phyloP scores from a whole-genome alignment of 2,888 invertebrate species.

The Lysandra bellargus region DNA sequence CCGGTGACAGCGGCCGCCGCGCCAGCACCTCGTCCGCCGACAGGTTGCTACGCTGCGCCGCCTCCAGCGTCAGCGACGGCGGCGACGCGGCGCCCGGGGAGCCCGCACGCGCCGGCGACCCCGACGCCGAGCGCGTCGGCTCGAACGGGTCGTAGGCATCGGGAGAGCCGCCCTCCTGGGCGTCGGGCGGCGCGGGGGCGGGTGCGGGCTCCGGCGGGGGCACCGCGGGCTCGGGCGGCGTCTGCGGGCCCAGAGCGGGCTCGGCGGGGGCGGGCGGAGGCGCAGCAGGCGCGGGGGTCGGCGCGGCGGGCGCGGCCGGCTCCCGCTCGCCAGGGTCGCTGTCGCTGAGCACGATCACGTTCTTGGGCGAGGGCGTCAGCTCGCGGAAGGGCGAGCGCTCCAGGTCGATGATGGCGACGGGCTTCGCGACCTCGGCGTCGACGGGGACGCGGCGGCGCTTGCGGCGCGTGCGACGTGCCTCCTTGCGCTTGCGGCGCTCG shows the following conservation, averaged over 20 bases:
- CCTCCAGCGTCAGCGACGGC: constrained; percentile 61
- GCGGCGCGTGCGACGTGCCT: constrained; percentile 45
- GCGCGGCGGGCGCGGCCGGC: constrained; percentile 41
- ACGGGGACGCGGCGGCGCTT: constrained; percentile 47
- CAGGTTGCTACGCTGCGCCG: constrained; percentile 73
- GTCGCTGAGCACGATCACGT: constrained; percentile 91
- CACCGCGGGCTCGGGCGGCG: constrained; percentile 76
- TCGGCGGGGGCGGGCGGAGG: constrained; percentile 79
- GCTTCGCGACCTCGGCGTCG: constrained; percentile 70
- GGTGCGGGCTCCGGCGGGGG: constrained; percentile 53
- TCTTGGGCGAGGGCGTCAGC: constrained; percentile 88
- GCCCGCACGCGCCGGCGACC: constrained; percentile 80
- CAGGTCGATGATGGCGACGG: constrained; percentile 91
- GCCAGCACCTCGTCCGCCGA: constrained; percentile 74
- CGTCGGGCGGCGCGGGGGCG: constrained; percentile 78
- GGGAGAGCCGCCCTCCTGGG: constrained; percentile 86
- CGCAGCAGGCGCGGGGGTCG: constrained; percentile 56
- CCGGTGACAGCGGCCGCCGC: constrained; percentile 76
- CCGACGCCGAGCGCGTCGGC: constrained; percentile 90
- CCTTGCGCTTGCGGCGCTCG: constrained; percentile 52
- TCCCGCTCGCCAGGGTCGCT: constrained; percentile 84
- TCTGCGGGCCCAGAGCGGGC: constrained; percentile 83
- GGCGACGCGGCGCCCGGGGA: constrained; percentile 70
- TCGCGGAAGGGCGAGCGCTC: constrained; percentile 92
- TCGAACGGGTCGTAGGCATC: constrained; percentile 96